Percentiles rank a stretch among this genome's conserved stretches.
These are phyloP conservation scores for Sympetrum striolatum DNA, from an alignment of 2,888 invertebrate species.

Conservation along the genomic window DNA sequence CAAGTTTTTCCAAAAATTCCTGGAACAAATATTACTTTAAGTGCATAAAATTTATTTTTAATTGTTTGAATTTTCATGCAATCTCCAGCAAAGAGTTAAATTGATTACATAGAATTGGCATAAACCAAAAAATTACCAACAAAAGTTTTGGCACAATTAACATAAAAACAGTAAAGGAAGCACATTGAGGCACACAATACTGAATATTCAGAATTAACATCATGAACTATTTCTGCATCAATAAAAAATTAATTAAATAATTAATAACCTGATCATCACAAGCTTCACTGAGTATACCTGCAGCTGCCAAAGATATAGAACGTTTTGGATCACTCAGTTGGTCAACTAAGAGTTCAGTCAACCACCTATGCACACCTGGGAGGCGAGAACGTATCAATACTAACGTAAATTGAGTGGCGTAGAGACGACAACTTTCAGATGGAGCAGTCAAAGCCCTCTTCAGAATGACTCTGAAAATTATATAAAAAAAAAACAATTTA, in stretches of 20 bases:
- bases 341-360: conserved; percentile 80
- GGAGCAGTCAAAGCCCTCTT: conserved; percentile 62
- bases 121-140: too few species aligned
- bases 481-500: not conserved
- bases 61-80: too few species aligned
- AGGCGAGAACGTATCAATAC: conserved; percentile 81
- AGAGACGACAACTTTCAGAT: conserved; percentile 71
- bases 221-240: too few species aligned
- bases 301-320: conserved; percentile 79
- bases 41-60: not conserved
- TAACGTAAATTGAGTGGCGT: conserved; percentile 90
- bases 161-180: too few species aligned
- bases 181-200: too few species aligned
- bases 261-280: conserved; percentile 80
- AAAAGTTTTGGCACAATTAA: too few species aligned
- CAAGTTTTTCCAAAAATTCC: conserved; percentile 77
- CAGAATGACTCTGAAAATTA: conserved; percentile 61
- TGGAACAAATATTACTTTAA: conserved; percentile 54
- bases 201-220: too few species aligned
- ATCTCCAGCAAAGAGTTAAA: too few species aligned
- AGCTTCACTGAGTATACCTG: conserved; percentile 89
- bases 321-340: conserved; percentile 86
- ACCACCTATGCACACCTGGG: conserved; percentile 80
- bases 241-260: not conserved
- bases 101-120: too few species aligned